phyloP scores from a whole-genome alignment of 2,113 vertebrate genomes.

The Alexandromys fortis region DNA sequence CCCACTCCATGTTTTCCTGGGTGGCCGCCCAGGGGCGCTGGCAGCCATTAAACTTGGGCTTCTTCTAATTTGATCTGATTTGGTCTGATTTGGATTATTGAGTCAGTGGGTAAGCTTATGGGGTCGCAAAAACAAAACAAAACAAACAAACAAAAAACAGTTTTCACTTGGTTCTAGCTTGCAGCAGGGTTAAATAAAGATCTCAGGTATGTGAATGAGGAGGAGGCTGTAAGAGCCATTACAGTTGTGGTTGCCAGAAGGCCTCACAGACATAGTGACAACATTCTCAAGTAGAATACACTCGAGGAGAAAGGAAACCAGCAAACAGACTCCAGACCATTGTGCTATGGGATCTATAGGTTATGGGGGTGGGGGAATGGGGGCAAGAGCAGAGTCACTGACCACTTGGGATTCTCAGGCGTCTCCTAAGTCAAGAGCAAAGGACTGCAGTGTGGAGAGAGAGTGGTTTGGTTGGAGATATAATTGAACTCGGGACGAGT shows the following conservation, averaged over 20 bases:
- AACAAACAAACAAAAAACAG: no score
- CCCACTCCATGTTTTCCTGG: no score
- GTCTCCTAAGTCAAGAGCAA: background rate
- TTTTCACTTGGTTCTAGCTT: background rate
- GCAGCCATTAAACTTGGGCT: no score
- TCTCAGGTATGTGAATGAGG: background rate
- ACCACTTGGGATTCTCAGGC: background rate
- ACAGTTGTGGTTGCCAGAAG: background rate
- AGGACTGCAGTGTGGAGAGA: background rate
- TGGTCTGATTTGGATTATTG: no score
- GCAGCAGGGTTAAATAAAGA: background rate
- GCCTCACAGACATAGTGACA: background rate
- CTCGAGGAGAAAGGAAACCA: background rate
- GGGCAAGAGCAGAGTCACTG: background rate
- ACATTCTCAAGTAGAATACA: background rate
- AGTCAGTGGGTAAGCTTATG: fast-evolving
- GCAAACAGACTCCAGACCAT: background rate
- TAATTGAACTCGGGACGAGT: background rate
- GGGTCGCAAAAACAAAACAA: no score
- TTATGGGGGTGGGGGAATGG: no score
- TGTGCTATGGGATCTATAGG: background rate
- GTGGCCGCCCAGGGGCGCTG: no score
- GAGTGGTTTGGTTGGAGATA: background rate
- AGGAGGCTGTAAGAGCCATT: background rate
- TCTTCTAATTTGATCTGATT: no score